Evolutionary conservation across 2,113 vertebrate species (phyloP), one percentile per base, ranked within the genome.

Genomic region (Esox niger): DNA sequence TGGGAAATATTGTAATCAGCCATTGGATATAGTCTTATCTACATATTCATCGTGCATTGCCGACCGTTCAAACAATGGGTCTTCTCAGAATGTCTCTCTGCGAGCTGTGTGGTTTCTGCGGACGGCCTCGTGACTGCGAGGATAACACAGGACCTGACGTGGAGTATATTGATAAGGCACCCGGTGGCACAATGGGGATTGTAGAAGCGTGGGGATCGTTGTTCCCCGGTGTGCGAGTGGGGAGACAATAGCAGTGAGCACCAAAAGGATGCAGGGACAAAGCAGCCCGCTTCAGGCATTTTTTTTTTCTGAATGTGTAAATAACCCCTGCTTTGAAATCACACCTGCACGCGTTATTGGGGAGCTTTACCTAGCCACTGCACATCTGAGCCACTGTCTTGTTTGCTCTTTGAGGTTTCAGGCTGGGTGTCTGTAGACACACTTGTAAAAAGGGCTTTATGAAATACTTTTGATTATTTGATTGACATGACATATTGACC

Each of bases 291-390:
- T 64, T 3, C 11, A 54, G 73, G 47, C 32, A n/a, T n/a, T 15
- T 0, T 32, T 69, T 56, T 70, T 7, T 69, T 62, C 49, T 81
- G 71, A 82, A 82, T 80, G 60, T 62, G 86, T 81, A 66, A 86
- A 52, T 65, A 74, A 82, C 62, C 67, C 68, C 68, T 3, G 66
- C 79, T 74, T 74, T 76, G 68, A 76, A 29, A 71, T 70, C 71
- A 68, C 71, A 79, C 78, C 76, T 83, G 78, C 62, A 47, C 71
- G 57, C 58, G 21, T 62, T n/a, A n/a, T n/a, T n/a, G n/a, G n/a
- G n/a, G n/a, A n/a, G n/a, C n/a, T n/a, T n/a, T n/a, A n/a, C n/a
- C n/a, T n/a, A n/a, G n/a, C n/a, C n/a, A n/a, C n/a, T n/a, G n/a
- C n/a, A n/a, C n/a, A n/a, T n/a, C n/a, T n/a, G n/a, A n/a, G n/a